These are phyloP conservation scores for Phalera bucephala DNA, from an alignment of 2,888 invertebrate species.

Conservation along the genomic window DNA sequence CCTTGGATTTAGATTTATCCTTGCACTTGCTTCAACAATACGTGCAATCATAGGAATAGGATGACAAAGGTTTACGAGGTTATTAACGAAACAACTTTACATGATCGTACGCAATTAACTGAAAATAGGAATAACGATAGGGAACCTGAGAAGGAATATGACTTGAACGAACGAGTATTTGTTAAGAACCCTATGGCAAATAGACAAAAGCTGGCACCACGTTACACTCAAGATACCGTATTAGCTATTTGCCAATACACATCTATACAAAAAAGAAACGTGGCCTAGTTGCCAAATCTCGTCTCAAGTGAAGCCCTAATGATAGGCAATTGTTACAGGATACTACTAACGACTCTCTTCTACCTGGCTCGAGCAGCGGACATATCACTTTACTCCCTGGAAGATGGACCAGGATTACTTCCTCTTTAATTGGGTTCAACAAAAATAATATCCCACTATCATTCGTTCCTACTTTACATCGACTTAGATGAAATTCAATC, in stretches of 20 bases:
- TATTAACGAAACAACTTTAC: constrained; percentile 10
- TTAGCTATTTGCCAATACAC: constrained; percentile 26
- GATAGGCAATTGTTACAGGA: constrained; percentile 27
- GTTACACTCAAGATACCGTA: constrained; percentile 25
- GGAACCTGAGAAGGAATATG: constrained; percentile 19
- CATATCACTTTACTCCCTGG: constrained; percentile 11
- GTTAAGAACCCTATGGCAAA: constrained; percentile 20
- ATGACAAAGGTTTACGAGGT: constrained; percentile 12
- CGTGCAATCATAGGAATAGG: constrained; percentile 7
- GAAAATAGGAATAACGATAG: constrained; percentile 16
- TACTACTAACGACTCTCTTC: constrained; percentile 7
- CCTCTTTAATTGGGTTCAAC: constrained; percentile 23
- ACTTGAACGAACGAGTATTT: constrained; percentile 19
- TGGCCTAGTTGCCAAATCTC: constrained; percentile 21
- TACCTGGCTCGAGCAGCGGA: constrained; percentile 6
- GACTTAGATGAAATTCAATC: constrained; percentile 2
- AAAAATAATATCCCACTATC: constrained; percentile 22
- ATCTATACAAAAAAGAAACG: constrained; percentile 27
- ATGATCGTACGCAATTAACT: constrained; percentile 6
- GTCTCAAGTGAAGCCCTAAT: constrained; percentile 25
- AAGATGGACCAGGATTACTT: constrained; percentile 17
- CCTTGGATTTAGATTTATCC: constrained; percentile 15
- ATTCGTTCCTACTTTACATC: constrained; percentile 18
- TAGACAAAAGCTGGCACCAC: constrained; percentile 26
- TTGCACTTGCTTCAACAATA: constrained; percentile 20